These are phyloP conservation scores for Acleris holmiana DNA, from an alignment of 2,888 invertebrate genomes.

Conservation along the genomic window DNA sequence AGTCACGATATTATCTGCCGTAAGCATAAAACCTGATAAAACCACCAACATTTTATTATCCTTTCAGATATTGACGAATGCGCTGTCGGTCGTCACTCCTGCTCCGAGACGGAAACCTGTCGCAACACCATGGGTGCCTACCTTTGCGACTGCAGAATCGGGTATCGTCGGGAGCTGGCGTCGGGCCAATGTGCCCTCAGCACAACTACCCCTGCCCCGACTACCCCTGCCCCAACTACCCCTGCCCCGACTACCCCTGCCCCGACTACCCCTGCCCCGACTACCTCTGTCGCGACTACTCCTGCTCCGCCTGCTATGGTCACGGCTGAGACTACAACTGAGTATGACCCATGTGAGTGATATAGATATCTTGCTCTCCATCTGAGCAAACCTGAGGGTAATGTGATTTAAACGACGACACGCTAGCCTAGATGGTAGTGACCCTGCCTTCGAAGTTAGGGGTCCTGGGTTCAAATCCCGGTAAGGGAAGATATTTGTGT, in stretches of 20 bases:
- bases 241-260: too few relatives aligned
- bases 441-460: too few relatives aligned
- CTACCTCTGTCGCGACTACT: conserved; percentile 46
- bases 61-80: conserved; percentile 92
- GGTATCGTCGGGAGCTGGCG: conserved; percentile 88
- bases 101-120: conserved; percentile 87
- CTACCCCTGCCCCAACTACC: not conserved
- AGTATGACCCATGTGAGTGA: conserved; percentile 22
- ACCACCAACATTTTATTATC: not conserved
- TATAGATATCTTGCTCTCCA: too few relatives aligned
- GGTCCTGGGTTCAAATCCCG: too few relatives aligned
- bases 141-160: conserved; percentile 90
- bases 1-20: too few relatives aligned
- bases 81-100: conserved; percentile 82
- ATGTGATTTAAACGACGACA: too few relatives aligned
- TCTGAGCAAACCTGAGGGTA: too few relatives aligned
- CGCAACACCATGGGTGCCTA: conserved; percentile 95
- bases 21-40: too few relatives aligned
- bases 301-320: conserved; percentile 42
- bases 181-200: conserved; percentile 62
- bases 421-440: too few relatives aligned
- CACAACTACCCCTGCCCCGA: conserved; percentile 45
- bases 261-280: conserved; percentile 30
- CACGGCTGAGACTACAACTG: conserved; percentile 41
- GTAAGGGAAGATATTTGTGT: too few relatives aligned